Evolutionary conservation across 2,113 vertebrate genomes (phyloP).

Genomic region (Pomatorhinus ruficollis): DNA sequence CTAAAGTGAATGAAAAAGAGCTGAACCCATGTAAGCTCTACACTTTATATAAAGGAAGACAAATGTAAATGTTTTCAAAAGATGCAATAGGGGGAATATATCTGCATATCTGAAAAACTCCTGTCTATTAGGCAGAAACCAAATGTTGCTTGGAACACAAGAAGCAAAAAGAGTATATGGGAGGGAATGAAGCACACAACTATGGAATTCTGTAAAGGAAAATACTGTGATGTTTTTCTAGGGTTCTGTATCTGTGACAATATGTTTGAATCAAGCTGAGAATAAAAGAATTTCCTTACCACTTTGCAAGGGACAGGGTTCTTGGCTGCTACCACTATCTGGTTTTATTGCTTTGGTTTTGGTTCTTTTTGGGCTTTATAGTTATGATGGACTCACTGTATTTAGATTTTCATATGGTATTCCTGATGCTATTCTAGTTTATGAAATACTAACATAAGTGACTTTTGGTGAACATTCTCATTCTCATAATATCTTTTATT

Average conservation of each 20-base stretch:
- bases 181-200: not conserved
- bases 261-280: not conserved
- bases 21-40: not conserved
- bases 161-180: not conserved
- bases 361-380: not conserved
- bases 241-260: not conserved
- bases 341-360: not conserved
- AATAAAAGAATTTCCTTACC: not conserved
- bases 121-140: not conserved
- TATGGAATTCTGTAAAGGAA: not conserved
- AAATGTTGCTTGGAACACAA: not conserved
- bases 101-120: not conserved
- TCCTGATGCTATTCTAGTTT: not conserved
- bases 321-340: not conserved
- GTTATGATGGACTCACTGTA: not conserved
- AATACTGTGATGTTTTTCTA: not conserved
- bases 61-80: not conserved
- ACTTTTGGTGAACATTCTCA: not conserved
- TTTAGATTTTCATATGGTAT: not conserved
- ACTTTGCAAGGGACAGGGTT: not conserved
- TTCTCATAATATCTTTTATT: not conserved
- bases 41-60: not conserved
- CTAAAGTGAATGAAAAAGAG: not conserved
- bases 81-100: not conserved
- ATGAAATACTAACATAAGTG: not conserved